phyloP scores from a whole-genome alignment of 2,888 invertebrate species.

The Amorpha juglandis region DNA sequence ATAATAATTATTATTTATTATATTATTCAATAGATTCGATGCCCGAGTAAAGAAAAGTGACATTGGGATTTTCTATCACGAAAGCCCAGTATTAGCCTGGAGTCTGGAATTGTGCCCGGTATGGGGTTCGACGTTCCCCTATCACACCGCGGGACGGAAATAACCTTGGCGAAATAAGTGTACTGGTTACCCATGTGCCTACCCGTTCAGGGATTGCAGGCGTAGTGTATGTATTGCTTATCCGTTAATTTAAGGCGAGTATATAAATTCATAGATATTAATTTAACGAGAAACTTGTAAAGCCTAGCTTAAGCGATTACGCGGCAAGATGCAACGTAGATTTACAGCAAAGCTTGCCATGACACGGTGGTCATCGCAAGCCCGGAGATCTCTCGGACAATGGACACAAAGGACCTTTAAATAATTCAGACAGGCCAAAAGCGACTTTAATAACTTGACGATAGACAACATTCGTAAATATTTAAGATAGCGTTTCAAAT shows the following conservation, averaged over 20 bases:
- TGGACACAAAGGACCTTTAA: conserved; percentile 80
- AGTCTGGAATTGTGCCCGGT: too few species aligned
- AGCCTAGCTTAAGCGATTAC: conserved; percentile 77
- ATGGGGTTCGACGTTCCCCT: too few species aligned
- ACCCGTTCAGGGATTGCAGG: too few species aligned
- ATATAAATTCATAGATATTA: conserved; percentile 69
- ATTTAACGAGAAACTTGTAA: conserved; percentile 61
- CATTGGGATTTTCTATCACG: too few species aligned
- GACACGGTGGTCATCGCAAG: conserved; percentile 83
- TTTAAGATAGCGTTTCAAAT: conserved; percentile 74
- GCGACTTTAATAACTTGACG: conserved; percentile 67
- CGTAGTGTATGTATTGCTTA: background rate
- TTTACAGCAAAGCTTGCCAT: conserved; percentile 78
- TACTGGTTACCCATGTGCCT: too few species aligned
- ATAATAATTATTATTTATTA: too few species aligned
- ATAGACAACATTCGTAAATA: conserved; percentile 76
- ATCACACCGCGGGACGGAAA: too few species aligned
- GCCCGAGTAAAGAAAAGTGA: too few species aligned
- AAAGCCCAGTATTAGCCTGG: too few species aligned
- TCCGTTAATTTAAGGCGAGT: background rate
- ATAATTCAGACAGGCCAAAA: conserved; percentile 77
- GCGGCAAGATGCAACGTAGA: conserved; percentile 81
- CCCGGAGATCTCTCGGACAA: conserved; percentile 79
- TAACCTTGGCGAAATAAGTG: too few species aligned
- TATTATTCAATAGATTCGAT: too few species aligned